Evolutionary conservation across 2,113 vertebrate species (phyloP).

Genomic region (Pao palembangensis): DNA sequence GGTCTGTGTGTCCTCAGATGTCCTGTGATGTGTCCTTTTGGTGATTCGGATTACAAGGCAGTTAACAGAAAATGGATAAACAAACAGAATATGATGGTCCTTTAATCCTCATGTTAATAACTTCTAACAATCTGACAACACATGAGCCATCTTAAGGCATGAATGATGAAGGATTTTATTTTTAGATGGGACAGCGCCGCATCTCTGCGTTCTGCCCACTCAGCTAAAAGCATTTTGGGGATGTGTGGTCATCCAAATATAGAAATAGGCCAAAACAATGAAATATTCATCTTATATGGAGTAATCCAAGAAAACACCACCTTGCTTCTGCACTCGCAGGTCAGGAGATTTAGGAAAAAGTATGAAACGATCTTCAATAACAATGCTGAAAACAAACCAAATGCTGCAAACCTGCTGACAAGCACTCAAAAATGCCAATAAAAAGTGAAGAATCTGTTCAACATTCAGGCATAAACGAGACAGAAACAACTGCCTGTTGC

Average conservation of each 20-base stretch:
- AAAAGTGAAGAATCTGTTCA: no score
- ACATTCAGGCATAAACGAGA: no score
- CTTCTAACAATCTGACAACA: background rate
- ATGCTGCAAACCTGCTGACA: background rate
- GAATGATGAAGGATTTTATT: background rate
- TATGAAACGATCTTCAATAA: conserved; percentile 17
- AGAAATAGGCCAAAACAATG: conserved; percentile 29
- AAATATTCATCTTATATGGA: conserved; percentile 53
- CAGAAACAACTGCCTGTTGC: no score
- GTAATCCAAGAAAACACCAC: conserved; percentile 40
- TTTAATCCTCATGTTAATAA: background rate
- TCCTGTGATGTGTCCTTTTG: no score
- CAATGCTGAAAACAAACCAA: background rate
- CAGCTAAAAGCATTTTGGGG: no score
- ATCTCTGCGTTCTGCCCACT: conserved; percentile 35
- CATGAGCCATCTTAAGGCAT: conserved; percentile 1
- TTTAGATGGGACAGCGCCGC: background rate
- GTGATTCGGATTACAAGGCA: no score
- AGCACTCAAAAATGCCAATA: background rate
- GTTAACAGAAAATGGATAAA: no score
- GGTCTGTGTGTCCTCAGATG: no score
- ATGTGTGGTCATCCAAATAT: conserved; percentile 36
- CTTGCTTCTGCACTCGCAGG: conserved; percentile 47
- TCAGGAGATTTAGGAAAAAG: conserved; percentile 13
- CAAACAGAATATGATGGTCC: no score